Conservation (phyloP, 2,888 invertebrate genomes). For the Metopia argyrocephala region DNA sequence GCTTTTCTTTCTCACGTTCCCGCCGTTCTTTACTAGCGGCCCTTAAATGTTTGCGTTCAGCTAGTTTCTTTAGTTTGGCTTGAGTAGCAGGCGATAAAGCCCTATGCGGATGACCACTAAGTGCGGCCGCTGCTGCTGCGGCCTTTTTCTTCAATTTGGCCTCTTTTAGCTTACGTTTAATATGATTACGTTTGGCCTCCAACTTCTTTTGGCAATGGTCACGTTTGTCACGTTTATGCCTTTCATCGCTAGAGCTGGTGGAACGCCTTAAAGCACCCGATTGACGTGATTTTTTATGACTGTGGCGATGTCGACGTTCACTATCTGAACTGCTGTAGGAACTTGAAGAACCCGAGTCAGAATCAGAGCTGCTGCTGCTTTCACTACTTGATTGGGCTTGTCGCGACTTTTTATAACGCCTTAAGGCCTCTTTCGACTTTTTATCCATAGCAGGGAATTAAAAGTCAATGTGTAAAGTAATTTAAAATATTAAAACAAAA, state of each 20-base stretch:
- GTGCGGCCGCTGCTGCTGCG: conserved; percentile 69
- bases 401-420: conserved; percentile 76
- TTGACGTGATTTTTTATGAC: conserved; percentile 79
- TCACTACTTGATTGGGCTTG: conserved; percentile 76
- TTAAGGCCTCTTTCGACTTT: conserved; percentile 75
- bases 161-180: conserved; percentile 77
- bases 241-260: conserved; percentile 81
- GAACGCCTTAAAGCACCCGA: conserved; percentile 77
- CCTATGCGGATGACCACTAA: conserved; percentile 74
- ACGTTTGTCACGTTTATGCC: conserved; percentile 76
- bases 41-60: conserved; percentile 75
- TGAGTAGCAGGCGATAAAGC: conserved; percentile 74
- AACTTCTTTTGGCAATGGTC: conserved; percentile 77
- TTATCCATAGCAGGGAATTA: conserved; percentile 73
- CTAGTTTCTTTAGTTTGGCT: conserved; percentile 74
- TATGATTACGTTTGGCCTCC: conserved; percentile 77
- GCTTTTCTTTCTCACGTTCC: conserved; percentile 79
- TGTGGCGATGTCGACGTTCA: conserved; percentile 77
- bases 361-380: conserved; percentile 73
- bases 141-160: conserved; percentile 76
- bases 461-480: not conserved
- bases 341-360: conserved; percentile 75
- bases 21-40: conserved; percentile 75
- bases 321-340: conserved; percentile 76
- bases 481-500: not conserved